These are phyloP conservation scores for Eucidaris tribuloides DNA, from an alignment of 35 echinoderm and acorn worm species.

Conservation along the genomic window DNA sequence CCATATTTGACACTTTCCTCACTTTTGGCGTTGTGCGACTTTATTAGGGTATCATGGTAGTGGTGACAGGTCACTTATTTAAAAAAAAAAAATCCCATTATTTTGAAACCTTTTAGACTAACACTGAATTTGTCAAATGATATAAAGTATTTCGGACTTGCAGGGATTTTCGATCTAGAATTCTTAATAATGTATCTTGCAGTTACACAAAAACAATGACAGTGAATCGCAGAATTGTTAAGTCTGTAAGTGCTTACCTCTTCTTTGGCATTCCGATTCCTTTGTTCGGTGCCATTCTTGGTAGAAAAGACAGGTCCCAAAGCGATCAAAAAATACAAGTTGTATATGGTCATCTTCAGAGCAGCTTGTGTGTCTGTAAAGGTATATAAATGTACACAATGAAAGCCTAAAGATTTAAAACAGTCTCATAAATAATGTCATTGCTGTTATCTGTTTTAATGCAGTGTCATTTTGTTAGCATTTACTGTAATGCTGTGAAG, in stretches of 20 bases:
- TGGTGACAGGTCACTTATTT: not conserved
- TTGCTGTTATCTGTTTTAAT: too few relatives aligned
- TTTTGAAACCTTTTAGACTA: not conserved
- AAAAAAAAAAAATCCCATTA: too few relatives aligned
- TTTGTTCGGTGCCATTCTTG: constrained; percentile 89
- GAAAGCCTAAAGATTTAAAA: too few relatives aligned
- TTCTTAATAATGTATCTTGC: not conserved
- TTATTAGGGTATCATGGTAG: too few relatives aligned
- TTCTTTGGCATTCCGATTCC: constrained; percentile 78
- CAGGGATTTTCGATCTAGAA: too few relatives aligned
- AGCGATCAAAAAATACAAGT: constrained; percentile 95
- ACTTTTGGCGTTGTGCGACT: too few relatives aligned
- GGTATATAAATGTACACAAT: too few relatives aligned
- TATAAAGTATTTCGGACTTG: not conserved
- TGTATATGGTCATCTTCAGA: constrained; percentile 97
- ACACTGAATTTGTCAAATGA: not conserved
- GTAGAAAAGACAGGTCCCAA: constrained; percentile 91
- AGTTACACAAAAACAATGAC: not conserved
- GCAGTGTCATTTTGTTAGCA: too few relatives aligned
- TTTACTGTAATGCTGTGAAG: too few relatives aligned
- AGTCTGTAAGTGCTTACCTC: constrained; percentile 46
- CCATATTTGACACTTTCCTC: too few relatives aligned
- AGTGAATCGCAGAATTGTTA: not conserved
- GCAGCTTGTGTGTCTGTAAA: too few relatives aligned
- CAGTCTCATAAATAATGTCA: too few relatives aligned